phyloP scores from a whole-genome alignment of 2,888 invertebrate species.

The Chaitophorus viminalis region DNA sequence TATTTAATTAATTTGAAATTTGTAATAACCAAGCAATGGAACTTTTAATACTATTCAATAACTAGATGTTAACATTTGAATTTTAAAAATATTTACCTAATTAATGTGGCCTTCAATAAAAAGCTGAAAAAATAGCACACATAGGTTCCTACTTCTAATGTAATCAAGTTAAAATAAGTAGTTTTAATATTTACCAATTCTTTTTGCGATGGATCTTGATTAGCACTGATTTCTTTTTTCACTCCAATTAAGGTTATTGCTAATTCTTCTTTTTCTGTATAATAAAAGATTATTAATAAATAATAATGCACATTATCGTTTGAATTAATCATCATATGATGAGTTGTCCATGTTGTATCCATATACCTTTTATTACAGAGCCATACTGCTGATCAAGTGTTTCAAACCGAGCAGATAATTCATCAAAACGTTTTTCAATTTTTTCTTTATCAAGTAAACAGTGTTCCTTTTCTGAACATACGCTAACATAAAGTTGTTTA shows the following conservation, averaged over 20 bases:
- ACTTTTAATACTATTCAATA: too few species aligned
- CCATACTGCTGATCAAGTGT: constrained; percentile 47
- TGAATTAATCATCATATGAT: not conserved
- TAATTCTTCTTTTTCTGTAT: constrained; percentile 56
- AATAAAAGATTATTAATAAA: not conserved
- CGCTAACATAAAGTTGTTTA: constrained; percentile 50
- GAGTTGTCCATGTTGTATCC: not conserved
- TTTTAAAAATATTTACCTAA: too few species aligned
- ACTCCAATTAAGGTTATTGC: constrained; percentile 21
- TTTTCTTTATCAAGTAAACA: constrained; percentile 55
- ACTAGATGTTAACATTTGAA: too few species aligned
- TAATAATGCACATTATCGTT: not conserved
- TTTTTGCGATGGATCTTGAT: constrained; percentile 45
- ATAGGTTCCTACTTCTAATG: too few species aligned
- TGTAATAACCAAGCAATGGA: too few species aligned
- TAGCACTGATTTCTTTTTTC: constrained; percentile 28
- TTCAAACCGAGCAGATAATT: constrained; percentile 46
- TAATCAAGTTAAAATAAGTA: too few species aligned
- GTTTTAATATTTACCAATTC: constrained; percentile 15
- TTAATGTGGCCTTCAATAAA: too few species aligned
- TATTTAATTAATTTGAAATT: too few species aligned
- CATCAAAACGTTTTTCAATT: constrained; percentile 38
- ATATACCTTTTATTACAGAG: constrained; percentile 31
- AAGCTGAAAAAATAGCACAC: too few species aligned
- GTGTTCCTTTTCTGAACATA: constrained; percentile 55